Evolutionary conservation across 2,888 invertebrate genomes (phyloP), one percentile per base, ranked within the genome.

Genomic region (Stratiomys singularior): DNA sequence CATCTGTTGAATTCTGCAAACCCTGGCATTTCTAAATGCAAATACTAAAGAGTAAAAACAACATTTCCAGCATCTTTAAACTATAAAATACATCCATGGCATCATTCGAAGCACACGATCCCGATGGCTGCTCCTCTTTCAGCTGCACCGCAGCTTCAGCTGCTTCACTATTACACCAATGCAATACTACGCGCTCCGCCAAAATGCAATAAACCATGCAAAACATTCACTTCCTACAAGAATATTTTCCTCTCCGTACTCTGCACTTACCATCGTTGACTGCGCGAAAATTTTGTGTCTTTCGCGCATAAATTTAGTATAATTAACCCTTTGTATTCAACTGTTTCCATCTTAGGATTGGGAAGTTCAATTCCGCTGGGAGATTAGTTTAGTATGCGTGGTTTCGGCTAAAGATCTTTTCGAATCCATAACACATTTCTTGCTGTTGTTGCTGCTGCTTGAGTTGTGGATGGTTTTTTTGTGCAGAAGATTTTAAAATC

Each of bases 171-270:
- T 5, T 37, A 37, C 9, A 37, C 37, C 5, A 37, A 37, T 37
- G 37, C 5, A 37, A 37, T 37, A 60, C 25, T 9, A 21, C 11
- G 60, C 27, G 71, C 47, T n/a, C n/a, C 15, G n/a, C 25, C n/a
- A n/a, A n/a, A 71, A 47, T 47, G 52, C 71, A 71, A 71, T 71
- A 71, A 71, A 71, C 71, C 71, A 71, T 71, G 71, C 25, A 71
- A 37, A 71, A 71, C 71, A 71, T 71, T 71, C 71, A 71, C 71
- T 71, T 71, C 71, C 71, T 71, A 71, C 71, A 71, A 71, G 71
- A 71, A 71, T 71, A 71, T 71, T 71, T 71, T 71, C 47, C 71
- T 47, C 9, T 9, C 9, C 37, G 5, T 37, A 5, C 5, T 9
- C 3, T 3, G 9, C 37, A 37, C 37, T 37, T 5, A 9, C 3